Conservation (phyloP, 2,888 invertebrate species). For the Drosophila limbata region DNA sequence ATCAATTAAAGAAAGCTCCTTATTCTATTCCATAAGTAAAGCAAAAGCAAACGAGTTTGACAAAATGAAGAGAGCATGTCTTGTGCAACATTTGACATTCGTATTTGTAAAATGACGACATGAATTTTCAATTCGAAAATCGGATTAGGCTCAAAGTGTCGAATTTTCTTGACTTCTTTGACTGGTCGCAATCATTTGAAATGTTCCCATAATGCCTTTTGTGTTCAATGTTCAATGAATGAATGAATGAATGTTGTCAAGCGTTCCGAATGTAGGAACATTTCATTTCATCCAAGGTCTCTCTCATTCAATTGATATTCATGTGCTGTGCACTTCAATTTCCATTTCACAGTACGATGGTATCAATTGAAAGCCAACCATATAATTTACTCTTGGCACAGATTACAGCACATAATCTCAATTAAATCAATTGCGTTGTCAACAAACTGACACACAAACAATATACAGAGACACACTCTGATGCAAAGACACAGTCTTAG, state of each 20-base stretch:
- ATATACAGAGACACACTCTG: conserved; percentile 4
- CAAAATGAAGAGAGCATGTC: conserved; percentile 9
- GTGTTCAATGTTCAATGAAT: not conserved
- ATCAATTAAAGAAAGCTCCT: not conserved
- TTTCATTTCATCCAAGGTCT: conserved; percentile 14
- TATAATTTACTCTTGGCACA: conserved; percentile 49
- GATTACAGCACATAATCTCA: conserved; percentile 58
- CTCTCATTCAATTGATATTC: conserved; percentile 25
- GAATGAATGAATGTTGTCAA: conserved; percentile 23
- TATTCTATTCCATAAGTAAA: not conserved
- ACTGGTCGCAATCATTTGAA: conserved; percentile 15
- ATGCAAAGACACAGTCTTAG: conserved; percentile 1
- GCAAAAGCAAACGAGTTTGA: conserved; percentile 10
- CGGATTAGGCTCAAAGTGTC: conserved; percentile 34
- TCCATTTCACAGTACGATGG: conserved; percentile 46
- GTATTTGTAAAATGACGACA: conserved; percentile 14
- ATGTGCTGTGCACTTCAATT: conserved; percentile 60
- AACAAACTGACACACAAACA: conserved; percentile 16
- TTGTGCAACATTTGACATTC: conserved; percentile 7
- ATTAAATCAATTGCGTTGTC: conserved; percentile 70
- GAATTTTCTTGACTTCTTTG: conserved; percentile 34
- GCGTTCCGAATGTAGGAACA: conserved; percentile 27
- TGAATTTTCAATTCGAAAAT: conserved; percentile 31
- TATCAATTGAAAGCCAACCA: conserved; percentile 37
- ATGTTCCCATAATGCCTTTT: conserved; percentile 13